Evolutionary conservation across 2,888 invertebrate species (phyloP).

Genomic region (Slavum lentiscoides): DNA sequence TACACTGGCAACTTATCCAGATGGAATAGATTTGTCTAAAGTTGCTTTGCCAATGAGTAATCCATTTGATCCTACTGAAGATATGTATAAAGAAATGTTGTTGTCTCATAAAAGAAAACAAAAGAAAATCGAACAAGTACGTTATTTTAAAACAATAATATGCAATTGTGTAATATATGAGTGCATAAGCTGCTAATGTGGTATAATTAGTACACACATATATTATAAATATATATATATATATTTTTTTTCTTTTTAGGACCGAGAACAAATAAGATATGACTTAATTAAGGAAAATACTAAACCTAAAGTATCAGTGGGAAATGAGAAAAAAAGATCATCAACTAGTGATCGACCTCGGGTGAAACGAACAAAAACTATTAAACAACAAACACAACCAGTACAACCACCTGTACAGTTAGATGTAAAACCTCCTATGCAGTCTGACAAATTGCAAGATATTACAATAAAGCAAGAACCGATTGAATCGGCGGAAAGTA

Average conservation of each 20-base stretch:
- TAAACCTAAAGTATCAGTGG: slow-evolving; percentile 4
- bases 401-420: neutral
- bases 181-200: neutral
- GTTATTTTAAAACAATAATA: slow-evolving; percentile 1
- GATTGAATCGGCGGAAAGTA: slow-evolving; percentile 2
- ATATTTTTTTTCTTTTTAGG: slow-evolving; percentile 20
- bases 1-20: slow-evolving; percentile 61
- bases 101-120: slow-evolving; percentile 73
- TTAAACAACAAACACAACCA: slow-evolving; percentile 20
- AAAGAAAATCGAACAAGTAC: slow-evolving; percentile 60
- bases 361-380: slow-evolving; percentile 36
- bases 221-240: neutral
- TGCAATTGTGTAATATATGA: neutral
- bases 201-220: neutral
- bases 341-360: slow-evolving; percentile 23
- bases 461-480: slow-evolving; percentile 14
- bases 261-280: slow-evolving; percentile 22
- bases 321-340: slow-evolving; percentile 37
- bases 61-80: slow-evolving; percentile 65
- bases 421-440: neutral
- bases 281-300: neutral
- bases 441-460: slow-evolving; percentile 8
- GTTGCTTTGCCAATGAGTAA: slow-evolving; percentile 59
- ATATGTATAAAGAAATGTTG: slow-evolving; percentile 72
- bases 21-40: slow-evolving; percentile 60